Evolutionary conservation across 2,113 vertebrate genomes (phyloP).

Genomic region (Ptychochromis oligacanthus): DNA sequence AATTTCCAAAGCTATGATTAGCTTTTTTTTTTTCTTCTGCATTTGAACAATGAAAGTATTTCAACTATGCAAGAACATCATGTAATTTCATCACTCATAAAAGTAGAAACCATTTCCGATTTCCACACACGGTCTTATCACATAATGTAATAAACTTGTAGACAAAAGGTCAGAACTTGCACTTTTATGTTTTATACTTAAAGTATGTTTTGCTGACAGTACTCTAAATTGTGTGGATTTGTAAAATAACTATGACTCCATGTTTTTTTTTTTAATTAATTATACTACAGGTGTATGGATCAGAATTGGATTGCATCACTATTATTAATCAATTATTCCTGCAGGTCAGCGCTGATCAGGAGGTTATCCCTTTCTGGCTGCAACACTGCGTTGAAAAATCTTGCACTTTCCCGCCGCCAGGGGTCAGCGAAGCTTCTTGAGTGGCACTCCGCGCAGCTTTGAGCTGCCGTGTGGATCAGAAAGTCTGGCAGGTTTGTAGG

Average conservation of each 20-base stretch:
- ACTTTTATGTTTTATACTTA: background rate
- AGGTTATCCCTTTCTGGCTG: background rate
- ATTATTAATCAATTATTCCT: background rate
- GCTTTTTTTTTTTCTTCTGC: too few relatives aligned
- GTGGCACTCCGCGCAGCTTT: too few relatives aligned
- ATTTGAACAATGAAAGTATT: too few relatives aligned
- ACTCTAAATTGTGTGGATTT: background rate
- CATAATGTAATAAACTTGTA: background rate
- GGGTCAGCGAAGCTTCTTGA: conserved; percentile 50
- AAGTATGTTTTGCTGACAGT: background rate
- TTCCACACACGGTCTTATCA: background rate
- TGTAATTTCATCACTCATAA: background rate
- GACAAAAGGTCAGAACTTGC: background rate
- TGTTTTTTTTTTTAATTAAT: background rate
- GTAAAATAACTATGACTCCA: background rate
- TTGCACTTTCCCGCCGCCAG: conserved; percentile 31
- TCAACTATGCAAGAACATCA: background rate
- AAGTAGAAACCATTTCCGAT: background rate
- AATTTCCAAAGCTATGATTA: background rate
- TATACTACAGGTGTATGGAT: background rate
- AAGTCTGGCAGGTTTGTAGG: background rate
- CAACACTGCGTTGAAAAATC: background rate
- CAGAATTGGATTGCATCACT: background rate
- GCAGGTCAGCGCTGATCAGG: background rate
- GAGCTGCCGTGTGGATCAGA: background rate